Percentiles rank a stretch among this genome's conserved stretches.
These are phyloP conservation scores for Psilopogon haemacephalus DNA, from an alignment of 2,113 vertebrate species.

Conservation along the genomic window DNA sequence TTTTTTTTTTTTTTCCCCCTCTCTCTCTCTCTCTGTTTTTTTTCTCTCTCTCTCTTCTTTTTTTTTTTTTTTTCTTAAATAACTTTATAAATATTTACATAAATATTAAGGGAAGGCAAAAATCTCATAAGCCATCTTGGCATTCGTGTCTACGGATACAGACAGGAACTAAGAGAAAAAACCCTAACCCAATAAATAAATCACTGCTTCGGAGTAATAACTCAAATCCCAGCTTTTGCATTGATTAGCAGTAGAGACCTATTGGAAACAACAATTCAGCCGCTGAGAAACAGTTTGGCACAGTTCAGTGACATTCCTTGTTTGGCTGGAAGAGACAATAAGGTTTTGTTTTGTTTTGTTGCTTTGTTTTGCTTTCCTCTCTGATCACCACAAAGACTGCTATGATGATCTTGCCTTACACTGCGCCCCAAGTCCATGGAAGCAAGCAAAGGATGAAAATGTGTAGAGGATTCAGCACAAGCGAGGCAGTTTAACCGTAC, in stretches of 20 bases:
- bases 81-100: constrained; percentile 74
- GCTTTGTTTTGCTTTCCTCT: constrained; percentile 70
- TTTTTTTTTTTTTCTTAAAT: constrained; percentile 60
- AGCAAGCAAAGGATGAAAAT: constrained; percentile 84
- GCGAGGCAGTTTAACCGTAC: constrained; percentile 82
- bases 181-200: constrained; percentile 22
- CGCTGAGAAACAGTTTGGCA: constrained; percentile 83
- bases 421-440: constrained; percentile 79
- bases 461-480: constrained; percentile 84
- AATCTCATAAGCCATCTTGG: constrained; percentile 62
- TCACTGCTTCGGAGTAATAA: constrained; percentile 68
- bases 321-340: constrained; percentile 78
- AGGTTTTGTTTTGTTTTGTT: constrained; percentile 20
- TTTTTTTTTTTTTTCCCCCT: neutral
- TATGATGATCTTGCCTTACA: constrained; percentile 77
- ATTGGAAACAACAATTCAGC: constrained; percentile 75
- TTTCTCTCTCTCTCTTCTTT: neutral
- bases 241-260: constrained; percentile 74
- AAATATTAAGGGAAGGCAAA: constrained; percentile 71
- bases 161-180: constrained; percentile 68
- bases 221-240: constrained; percentile 74
- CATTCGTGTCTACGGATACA: constrained; percentile 72
- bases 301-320: constrained; percentile 82
- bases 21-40: neutral
- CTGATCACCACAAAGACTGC: constrained; percentile 81